These are phyloP conservation scores for Thymelicus acteon DNA, from an alignment of 2,888 invertebrate species.

Conservation along the genomic window DNA sequence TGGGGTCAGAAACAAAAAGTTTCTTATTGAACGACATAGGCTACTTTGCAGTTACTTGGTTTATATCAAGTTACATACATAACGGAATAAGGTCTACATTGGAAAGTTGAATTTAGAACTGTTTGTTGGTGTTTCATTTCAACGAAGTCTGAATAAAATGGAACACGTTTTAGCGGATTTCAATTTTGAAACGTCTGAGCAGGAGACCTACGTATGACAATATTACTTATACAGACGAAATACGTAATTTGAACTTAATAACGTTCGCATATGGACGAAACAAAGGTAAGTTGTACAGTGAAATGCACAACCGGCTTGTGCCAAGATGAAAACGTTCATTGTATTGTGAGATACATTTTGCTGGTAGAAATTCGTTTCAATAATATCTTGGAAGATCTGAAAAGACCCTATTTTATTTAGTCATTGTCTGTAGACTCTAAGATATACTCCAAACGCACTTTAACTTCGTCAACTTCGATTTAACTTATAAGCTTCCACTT, in stretches of 20 bases:
- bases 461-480: too few relatives aligned
- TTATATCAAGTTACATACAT: conserved; percentile 54
- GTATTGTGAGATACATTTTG: conserved; percentile 37
- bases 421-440: too few relatives aligned
- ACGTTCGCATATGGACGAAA: conserved; percentile 41
- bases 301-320: conserved; percentile 52
- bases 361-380: conserved; percentile 30
- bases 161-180: conserved; percentile 73
- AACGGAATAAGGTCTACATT: conserved; percentile 72
- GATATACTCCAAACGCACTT: too few relatives aligned
- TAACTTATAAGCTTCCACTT: too few relatives aligned
- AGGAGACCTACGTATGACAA: conserved; percentile 33
- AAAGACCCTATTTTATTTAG: not conserved
- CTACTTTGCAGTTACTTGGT: conserved; percentile 48
- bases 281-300: conserved; percentile 40
- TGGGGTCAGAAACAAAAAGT: conserved; percentile 63
- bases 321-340: conserved; percentile 49
- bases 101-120: conserved; percentile 51
- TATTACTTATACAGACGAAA: conserved; percentile 36
- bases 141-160: conserved; percentile 64
- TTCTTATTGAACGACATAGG: conserved; percentile 50
- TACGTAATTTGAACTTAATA: conserved; percentile 48
- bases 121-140: conserved; percentile 62
- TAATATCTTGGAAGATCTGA: conserved; percentile 31
- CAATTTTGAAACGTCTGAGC: conserved; percentile 54